These are phyloP conservation scores for Platysteira castanea DNA, from an alignment of 2,113 vertebrate genomes.

Conservation along the genomic window DNA sequence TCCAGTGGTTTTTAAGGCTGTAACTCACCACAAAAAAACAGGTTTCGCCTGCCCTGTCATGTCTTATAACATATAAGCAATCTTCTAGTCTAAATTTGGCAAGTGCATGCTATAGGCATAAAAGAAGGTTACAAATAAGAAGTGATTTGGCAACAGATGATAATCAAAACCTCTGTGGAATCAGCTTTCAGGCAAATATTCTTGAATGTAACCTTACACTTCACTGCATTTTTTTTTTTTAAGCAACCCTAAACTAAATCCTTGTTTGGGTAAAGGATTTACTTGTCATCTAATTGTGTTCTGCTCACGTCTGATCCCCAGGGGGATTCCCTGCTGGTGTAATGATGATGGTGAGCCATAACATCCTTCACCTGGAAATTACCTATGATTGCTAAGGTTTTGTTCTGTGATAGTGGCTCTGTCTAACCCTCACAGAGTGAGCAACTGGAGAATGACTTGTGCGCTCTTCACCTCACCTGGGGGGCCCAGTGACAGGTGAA, in stretches of 20 bases:
- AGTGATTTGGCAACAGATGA: neutral
- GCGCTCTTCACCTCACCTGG: neutral
- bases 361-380: neutral
- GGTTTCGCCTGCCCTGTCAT: neutral
- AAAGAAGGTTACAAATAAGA: neutral
- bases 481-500: neutral
- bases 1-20: neutral
- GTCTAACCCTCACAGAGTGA: neutral
- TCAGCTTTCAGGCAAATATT: neutral
- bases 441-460: neutral
- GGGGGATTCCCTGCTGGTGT: neutral
- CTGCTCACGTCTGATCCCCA: fast-evolving
- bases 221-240: neutral
- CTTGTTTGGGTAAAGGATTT: neutral
- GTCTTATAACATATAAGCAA: neutral
- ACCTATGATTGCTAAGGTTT: neutral
- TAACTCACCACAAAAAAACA: neutral
- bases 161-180: neutral
- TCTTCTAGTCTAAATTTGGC: neutral
- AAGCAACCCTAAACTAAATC: neutral
- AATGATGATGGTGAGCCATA: neutral
- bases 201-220: neutral
- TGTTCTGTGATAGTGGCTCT: neutral
- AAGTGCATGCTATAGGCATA: neutral
- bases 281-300: neutral